Base-by-base conservation (phyloP, 1,140 invertebrate species). In the Capitella teleta region DNA sequence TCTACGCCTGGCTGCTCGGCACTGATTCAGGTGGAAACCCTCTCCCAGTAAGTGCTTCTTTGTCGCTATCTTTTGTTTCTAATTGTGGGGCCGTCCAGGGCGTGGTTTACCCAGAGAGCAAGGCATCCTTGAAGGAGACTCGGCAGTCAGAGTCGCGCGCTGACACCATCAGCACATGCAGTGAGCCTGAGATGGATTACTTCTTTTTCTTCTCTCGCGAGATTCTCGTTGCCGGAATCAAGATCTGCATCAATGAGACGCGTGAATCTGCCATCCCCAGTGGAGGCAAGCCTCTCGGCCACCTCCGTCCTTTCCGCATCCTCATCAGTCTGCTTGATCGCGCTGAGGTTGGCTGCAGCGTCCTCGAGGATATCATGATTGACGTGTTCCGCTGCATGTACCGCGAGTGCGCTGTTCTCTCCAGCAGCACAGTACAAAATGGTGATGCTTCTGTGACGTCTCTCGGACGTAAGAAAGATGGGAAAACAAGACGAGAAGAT, bases 241-340 rank as follows among this genome's bases (percentile, higher is more conserved):
- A 70, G 40, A 60, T 60, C 24, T 74, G 72, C 58, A 63, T 80
- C 43, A 53, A 61, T 18, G 61, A 74, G 42, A 63, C 62, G 40
- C 49, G 56, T 14, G 55, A 58, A 5, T 14, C 34, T 44, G 16
- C 28, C 26, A 24, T 12, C 8, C 16, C 25, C 8, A 30, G 24
- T 12, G 10, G 28, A 19, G 26, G 8, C 43, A 23, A 6, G 24
- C 21, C 37, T 14, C 25, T 26, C 77, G 12, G 75, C 79, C 49
- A 86, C 64, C 69, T 90, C 23, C 82, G 82, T 63, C 84, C 87
- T 4, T 94, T 90, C 65, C 77, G 86, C 55, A 80, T 94, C 44
- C 73, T 95, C 49, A 81, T 89, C 5, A 90, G 87, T 30, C 73
- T 95, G 26, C 72, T 94, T 21, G 90, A 95, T 65, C 87, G 91